Percentiles rank a stretch among this genome's conserved stretches.
These are phyloP conservation scores for Bombus waltoni DNA, from an alignment of 1,140 invertebrate genomes.

Conservation along the genomic window DNA sequence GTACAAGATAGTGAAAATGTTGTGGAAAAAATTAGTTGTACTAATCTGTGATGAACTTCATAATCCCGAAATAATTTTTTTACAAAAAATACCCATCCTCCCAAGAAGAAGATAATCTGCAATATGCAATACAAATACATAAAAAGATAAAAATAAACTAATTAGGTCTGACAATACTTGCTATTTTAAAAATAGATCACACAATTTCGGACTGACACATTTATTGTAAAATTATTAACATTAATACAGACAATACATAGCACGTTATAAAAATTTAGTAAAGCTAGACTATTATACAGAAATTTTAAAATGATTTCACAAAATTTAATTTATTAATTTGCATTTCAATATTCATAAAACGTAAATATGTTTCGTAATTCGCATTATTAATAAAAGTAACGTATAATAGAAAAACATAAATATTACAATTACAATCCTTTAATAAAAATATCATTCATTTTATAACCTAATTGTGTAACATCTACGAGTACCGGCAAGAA, in stretches of 20 bases:
- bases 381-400: neutral
- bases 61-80: slow-evolving; percentile 99
- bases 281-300: neutral
- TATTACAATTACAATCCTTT: slow-evolving; percentile 10
- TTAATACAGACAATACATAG: slow-evolving; percentile 16
- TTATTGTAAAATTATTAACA: slow-evolving; percentile 49
- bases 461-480: slow-evolving; percentile 47
- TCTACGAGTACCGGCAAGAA: slow-evolving; percentile 46
- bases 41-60: slow-evolving; percentile 97
- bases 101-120: slow-evolving; percentile 96
- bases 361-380: neutral
- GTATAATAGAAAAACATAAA: neutral
- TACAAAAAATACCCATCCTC: slow-evolving; percentile 99
- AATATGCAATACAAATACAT: slow-evolving; percentile 77
- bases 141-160: slow-evolving; percentile 28
- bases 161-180: neutral
- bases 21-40: slow-evolving; percentile 97
- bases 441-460: slow-evolving; percentile 4
- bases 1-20: slow-evolving; percentile 99
- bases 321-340: neutral
- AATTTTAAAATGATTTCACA: neutral
- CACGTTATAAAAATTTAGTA: neutral
- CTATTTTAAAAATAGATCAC: slow-evolving; percentile 55
- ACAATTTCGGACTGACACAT: slow-evolving; percentile 38
- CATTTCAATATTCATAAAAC: neutral